Conservation (phyloP, 2,797 vertebrate species). For the Poeciliopsis turneri region DNA sequence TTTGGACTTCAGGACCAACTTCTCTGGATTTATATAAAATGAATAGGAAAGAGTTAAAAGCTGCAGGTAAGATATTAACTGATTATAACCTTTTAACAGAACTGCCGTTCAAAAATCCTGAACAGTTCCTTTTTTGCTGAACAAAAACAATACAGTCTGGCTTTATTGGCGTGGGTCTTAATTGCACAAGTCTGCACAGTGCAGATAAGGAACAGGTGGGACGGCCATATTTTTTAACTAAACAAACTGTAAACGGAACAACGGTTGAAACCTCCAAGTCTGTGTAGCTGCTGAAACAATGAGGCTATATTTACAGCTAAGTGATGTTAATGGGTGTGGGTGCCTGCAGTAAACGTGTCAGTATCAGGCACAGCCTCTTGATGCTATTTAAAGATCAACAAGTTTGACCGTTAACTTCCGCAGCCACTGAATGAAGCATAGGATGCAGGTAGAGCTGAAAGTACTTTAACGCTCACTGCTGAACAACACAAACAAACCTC, state of each 20-base stretch:
- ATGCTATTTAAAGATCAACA: constrained; percentile 45
- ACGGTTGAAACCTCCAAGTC: constrained; percentile 62
- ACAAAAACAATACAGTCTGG: neutral
- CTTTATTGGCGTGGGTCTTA: constrained; percentile 10
- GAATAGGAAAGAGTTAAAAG: neutral
- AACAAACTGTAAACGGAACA: constrained; percentile 65
- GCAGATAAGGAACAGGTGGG: constrained; percentile 76
- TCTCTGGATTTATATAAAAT: neutral
- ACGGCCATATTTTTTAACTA: constrained; percentile 61
- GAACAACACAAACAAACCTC: constrained; percentile 36
- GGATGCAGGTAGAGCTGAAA: constrained; percentile 1
- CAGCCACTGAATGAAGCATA: constrained; percentile 17
- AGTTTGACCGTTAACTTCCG: constrained; percentile 39
- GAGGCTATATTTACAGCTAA: constrained; percentile 48
- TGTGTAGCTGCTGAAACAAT: constrained; percentile 74
- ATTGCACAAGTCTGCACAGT: constrained; percentile 5
- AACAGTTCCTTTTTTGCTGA: neutral
- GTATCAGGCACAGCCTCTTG: constrained; percentile 8
- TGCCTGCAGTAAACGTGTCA: constrained; percentile 33
- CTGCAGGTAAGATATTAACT: neutral
- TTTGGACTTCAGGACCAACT: neutral
- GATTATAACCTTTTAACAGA: neutral
- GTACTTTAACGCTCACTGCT: neutral
- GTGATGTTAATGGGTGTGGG: constrained; percentile 30
- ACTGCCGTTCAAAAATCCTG: neutral